Evolutionary conservation across 2,888 invertebrate species (phyloP), one percentile per base, ranked within the genome.

Genomic region (Agriopis marginaria): DNA sequence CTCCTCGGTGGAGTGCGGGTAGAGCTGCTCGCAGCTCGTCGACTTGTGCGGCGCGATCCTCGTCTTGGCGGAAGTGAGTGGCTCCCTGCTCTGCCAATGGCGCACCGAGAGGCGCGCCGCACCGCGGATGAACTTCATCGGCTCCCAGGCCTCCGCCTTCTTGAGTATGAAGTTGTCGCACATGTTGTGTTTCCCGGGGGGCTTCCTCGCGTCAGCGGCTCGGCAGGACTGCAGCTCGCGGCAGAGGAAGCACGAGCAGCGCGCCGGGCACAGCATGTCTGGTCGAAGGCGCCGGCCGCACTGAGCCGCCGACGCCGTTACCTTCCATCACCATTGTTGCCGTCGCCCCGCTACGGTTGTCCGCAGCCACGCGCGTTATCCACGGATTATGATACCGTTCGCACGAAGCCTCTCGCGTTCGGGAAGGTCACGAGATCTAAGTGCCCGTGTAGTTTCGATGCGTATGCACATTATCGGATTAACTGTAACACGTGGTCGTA

Each of bases 231-330:
- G 96, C 79, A 97, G 89, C 87, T 97, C 97, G 76, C 96, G 95
- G 87, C 97, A 97, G 83, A 97, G 94, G 84, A 96, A 95, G 90
- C 97, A 97, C 79, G 94, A 94, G 89, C 97, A 97, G 81, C 96
- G 95, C 94, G 96, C 95, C 82, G 95, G 94, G 92, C 97, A 97
- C 93, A 95, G 95, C 96, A 96, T 96, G 86, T 86, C 92, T 86
- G 86, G 81, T 87, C 87, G 86, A 83, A 82, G 83, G 92, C 88
- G 87, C 84, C 89, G 89, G 87, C 83, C 87, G 88, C 91, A 92
- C 92, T 92, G 90, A 86, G 78, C 84, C 79, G 75, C 75, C 75
- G 71, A 63, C 73, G 79, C 81, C 82, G 82, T 83, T 81, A 82
- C 81, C 84, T 87, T 82, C 84, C 83, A 82, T 81, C 85, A 88